Conservation (phyloP, 2,113 vertebrate genomes). For the Etheostoma cragini region DNA sequence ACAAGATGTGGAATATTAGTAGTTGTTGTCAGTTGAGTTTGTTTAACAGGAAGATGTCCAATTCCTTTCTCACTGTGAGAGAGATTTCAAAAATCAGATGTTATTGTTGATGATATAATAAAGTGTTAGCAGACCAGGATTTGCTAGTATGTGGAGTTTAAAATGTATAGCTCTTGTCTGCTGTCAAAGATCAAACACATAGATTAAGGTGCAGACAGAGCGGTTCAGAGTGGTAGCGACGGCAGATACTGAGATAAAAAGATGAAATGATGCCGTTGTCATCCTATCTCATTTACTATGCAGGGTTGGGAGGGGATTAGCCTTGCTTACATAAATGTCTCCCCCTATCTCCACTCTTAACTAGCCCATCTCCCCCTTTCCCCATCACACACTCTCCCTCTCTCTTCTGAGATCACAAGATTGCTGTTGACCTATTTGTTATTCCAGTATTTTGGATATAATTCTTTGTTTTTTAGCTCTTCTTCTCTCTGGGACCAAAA, state of each 20-base stretch:
- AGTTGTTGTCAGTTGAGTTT: conserved; percentile 25
- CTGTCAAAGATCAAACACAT: conserved; percentile 55
- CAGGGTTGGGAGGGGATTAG: conserved; percentile 76
- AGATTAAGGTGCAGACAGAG: conserved; percentile 50
- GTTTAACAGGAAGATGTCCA: conserved; percentile 11
- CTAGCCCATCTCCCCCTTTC: conserved; percentile 44
- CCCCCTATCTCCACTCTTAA: conserved; percentile 36
- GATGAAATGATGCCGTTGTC: conserved; percentile 73
- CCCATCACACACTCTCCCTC: neutral
- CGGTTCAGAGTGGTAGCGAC: conserved; percentile 22
- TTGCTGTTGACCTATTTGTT: conserved; percentile 52
- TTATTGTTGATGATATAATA: conserved; percentile 36
- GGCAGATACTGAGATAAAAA: conserved; percentile 48
- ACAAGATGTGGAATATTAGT: conserved; percentile 44
- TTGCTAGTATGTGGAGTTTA: conserved; percentile 13
- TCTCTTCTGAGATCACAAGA: conserved; percentile 46
- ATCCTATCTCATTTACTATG: conserved; percentile 70
- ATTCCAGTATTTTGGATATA: conserved; percentile 14
- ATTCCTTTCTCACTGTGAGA: conserved; percentile 34
- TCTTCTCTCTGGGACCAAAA: conserved; percentile 20
- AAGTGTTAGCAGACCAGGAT: conserved; percentile 23
- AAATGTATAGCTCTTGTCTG: conserved; percentile 14
- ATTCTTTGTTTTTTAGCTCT: conserved; percentile 12
- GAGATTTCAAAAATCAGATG: conserved; percentile 46
- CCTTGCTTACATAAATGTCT: conserved; percentile 76